Evolutionary conservation across 2,113 vertebrate species (phyloP).

Genomic region (Mirounga angustirostris): DNA sequence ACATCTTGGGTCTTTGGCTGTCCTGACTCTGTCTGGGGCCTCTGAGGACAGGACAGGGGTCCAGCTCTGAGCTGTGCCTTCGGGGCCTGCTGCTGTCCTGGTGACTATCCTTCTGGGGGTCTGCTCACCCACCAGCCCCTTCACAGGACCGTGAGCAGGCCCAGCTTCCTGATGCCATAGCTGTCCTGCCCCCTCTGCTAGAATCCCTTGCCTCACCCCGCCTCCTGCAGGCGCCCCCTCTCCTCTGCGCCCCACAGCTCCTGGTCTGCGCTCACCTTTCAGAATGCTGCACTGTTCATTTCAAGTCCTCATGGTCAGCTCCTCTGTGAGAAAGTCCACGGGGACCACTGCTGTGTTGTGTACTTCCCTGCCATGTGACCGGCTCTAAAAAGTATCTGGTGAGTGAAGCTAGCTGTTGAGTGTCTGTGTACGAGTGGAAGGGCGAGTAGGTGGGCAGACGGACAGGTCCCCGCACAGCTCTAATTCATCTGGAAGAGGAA

Average conservation of each 20-base stretch:
- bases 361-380: background rate
- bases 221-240: background rate
- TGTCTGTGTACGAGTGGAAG: background rate
- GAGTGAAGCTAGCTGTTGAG: background rate
- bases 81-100: background rate
- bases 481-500: background rate
- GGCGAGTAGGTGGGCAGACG: background rate
- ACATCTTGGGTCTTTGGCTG: background rate
- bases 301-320: too few species aligned
- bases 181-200: background rate
- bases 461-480: background rate
- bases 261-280: background rate
- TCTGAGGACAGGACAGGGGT: background rate
- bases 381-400: background rate
- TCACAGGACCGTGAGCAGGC: background rate
- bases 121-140: background rate
- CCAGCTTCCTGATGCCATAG: fast-evolving
- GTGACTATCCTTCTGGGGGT: background rate
- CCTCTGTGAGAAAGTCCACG: background rate
- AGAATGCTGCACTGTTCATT: fast-evolving
- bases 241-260: background rate
- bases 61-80: background rate
- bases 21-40: background rate
- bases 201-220: background rate
- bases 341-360: background rate